Base-by-base conservation (phyloP, 2,797 vertebrate species). In the Pampus argenteus region DNA sequence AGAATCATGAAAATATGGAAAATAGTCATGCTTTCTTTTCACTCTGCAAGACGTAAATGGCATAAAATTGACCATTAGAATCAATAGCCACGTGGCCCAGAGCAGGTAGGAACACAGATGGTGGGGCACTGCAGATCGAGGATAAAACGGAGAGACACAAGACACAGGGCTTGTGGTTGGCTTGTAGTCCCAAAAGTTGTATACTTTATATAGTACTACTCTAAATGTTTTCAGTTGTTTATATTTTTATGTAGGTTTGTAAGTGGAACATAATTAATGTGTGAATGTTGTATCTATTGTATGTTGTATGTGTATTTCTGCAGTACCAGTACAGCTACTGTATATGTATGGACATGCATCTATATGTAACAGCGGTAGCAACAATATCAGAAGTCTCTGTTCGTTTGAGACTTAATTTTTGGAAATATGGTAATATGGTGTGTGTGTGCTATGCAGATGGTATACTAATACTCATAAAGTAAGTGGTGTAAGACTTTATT, bases 11-110 rank as follows among this genome's bases (percentile, higher is more conserved):
- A 72, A 69, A 79, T 54, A 74, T 26, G 20, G 63, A 61, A 44
- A 57, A 40, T 51, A 78, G 60, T 69, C 51, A 63, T 62, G 62
- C 25, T 66, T 18, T 36, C 34, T 34, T 58, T 68, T 85, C 58
- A 44, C 55, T 76, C 55, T 83, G 44, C 60, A 56, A 76, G 73
- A 76, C 58, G 58, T 74, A 80, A 85, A 81, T 77, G 62, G 57
- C 49, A 81, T 80, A 74, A 65, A 80, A 87, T 74, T 86, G 79
- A 88, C 74, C 50, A 49, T 74, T 67, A 42, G 3, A 82, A 78
- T 85, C 66, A 74, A 82, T 73, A 68, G 18, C 60, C 8, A 66
- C 49, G 66, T 55, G 34, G 40, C 44, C 23, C 23, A 72, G 68
- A 83, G 38, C 54, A 79, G 50, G 28, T 44, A 45, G 31, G 60